Base-by-base conservation (phyloP, 1,140 invertebrate genomes). In the Halyomorpha halys region DNA sequence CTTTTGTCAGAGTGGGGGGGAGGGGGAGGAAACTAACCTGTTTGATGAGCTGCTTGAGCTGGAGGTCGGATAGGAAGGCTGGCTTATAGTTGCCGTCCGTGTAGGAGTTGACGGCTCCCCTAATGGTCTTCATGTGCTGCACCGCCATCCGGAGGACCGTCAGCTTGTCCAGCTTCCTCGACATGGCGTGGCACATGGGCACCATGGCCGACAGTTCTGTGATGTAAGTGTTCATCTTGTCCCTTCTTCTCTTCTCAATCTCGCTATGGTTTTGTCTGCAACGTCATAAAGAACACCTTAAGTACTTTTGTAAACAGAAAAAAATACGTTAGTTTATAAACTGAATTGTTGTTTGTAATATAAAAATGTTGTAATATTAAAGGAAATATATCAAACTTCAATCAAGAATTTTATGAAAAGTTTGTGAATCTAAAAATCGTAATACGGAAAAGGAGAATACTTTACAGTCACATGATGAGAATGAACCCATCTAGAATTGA, bases 161-260 rank as follows among this genome's bases (percentile, higher is more conserved):
- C 60, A 97, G 76, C 74, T 97, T 97, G 76, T 96, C 94, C 66
- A 96, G 76, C 76, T 97, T 97, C 19, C 91, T 77, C 11, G 90
- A 87, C 88, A 94, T 92, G 1, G 90, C 89, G 70, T 88, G 86
- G 72, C 93, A 96, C 89, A 94, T 93, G 0, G 93, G 94, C 11
- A 97, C 83, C 82, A 97, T 89, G 2, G 85, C 80, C 30, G 91
- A 90, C 34, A 97, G 73, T 74, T 97, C 92, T 0, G 86, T 87
- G 65, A 97, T 95, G 74, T 94, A 96, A 0, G 86, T 92, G 76
- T 96, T 96, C 93, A 97, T 97, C 76, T 97, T 97, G 73, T 97
- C 93, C 18, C 94, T 80, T 3, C 94, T 79, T 0, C 93, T 78
- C 73, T 96, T 96, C 74, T 97, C 94, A 65, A 97, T 96, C 77